Evolutionary conservation across 1,140 invertebrate species (phyloP), one percentile per base, ranked within the genome.

Genomic region (Octopus bimaculoides): DNA sequence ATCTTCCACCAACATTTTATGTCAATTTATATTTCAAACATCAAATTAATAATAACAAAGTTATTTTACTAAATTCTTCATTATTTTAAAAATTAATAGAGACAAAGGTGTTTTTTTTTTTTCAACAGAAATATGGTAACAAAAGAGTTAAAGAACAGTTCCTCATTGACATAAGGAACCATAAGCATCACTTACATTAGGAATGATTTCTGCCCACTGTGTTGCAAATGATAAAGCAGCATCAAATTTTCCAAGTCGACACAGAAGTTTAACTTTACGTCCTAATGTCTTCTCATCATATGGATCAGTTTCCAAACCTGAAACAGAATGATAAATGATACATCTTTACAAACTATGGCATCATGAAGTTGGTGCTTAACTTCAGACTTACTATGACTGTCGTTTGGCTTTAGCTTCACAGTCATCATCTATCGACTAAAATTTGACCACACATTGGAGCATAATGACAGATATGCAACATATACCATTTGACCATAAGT

Each of bases 251-350:
- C 86, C 85, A 17, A 85, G 85, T 77, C 85, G 85, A 78, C 87
- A 88, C 73, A 89, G 78, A 54, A 88, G 80, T 81, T 88, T 88
- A 52, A 88, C 86, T 79, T 88, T 89, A 78, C 85, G 88, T 80
- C 87, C 87, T 79, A 88, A 80, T 75, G 88, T 82, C 80, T 84
- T 87, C 17, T 85, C 84, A 85, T 88, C 82, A 53, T 84, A 75
- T 55, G 81, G 80, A 81, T 83, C 81, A 26, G 56, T 69, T 17
- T 78, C 71, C 55, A 89, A 80, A 80, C 82, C 88, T 89, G 75
- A 69, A 83, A 81, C 5, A 71, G 26, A 17, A 71, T 9, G 17
- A 61, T 41, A 41, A 41, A 41, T 41, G 26, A 41, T 41, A 41
- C 26, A 41, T 41, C 3, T 41, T 41, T 41, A 41, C 26, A 41